Percentiles rank a stretch among this genome's conserved stretches.
Conservation (phyloP, 2,888 invertebrate species). For the Lacanobia oleracea region DNA sequence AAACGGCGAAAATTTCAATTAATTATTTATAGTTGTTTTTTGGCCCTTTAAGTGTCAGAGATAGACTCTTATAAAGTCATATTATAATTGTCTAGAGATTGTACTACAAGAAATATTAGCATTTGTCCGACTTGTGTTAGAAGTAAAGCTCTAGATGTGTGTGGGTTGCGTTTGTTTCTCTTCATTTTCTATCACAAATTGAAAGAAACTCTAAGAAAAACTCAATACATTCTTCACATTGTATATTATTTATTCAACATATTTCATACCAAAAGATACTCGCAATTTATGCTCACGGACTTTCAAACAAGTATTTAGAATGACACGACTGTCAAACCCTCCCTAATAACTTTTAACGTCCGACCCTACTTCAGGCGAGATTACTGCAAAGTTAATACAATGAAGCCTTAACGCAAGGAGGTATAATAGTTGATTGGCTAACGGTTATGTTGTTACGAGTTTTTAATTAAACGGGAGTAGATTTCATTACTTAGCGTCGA, state of each 20-base stretch:
- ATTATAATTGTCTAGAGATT: not conserved
- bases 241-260: not conserved
- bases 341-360: slow-evolving; percentile 80
- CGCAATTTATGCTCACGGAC: slow-evolving; percentile 55
- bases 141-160: not conserved
- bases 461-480: slow-evolving; percentile 82
- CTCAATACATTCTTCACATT: not conserved
- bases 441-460: slow-evolving; percentile 76
- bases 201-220: not conserved
- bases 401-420: slow-evolving; percentile 50
- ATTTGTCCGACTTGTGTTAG: not conserved
- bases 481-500: slow-evolving; percentile 85
- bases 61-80: not conserved
- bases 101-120: no score
- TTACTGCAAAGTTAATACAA: slow-evolving; percentile 73
- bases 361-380: slow-evolving; percentile 73
- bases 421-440: slow-evolving; percentile 78
- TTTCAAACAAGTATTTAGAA: slow-evolving; percentile 69
- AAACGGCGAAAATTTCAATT: not conserved
- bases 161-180: not conserved
- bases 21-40: not conserved
- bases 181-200: not conserved
- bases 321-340: slow-evolving; percentile 69
- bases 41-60: not conserved
- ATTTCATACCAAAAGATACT: slow-evolving; percentile 1